Evolutionary conservation across 2,888 invertebrate genomes (phyloP), one percentile per base, ranked within the genome.

Genomic region (Cephus spinipes): DNA sequence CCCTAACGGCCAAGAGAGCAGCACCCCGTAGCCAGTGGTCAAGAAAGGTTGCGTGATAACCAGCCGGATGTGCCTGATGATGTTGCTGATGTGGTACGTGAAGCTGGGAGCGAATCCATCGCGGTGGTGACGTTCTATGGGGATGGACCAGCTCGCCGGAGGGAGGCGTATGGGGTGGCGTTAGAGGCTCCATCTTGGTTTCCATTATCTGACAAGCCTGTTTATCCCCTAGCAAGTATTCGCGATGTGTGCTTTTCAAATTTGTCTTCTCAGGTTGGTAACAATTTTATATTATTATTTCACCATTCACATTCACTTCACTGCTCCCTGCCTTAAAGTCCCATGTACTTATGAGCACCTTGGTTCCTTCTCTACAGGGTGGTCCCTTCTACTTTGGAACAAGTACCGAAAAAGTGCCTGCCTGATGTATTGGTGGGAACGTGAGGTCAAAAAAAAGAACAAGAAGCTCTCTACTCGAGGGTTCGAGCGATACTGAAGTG

Each of bases 161-260:
- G 6, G 91, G 91, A 11, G 91, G 91, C 1, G 91, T 90, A 40
- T 89, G 88, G 9, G 91, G 91, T 23, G 91, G 91, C 69, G 91
- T 91, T 73, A 91, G 79, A 34, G 90, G 90, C 77, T 91, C 91
- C 85, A 90, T 90, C 79, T 89, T 89, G n/a, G 86, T 84, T 68
- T 89, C 87, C 87, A 90, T 90, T 82, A 83, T 85, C 74, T 73
- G 30, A 71, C 12, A 71, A 71, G 30, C 71, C 33, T 55, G 23
- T 55, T 55, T 6, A 23, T 23, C 55, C 71, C 71, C 3, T 31
- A 15, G 23, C 71, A 15, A 31, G 71, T 55, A 23, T 55, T 23
- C 23, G 0, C 23, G 55, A 23, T 9, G 23, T 9, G 55, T 55
- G 6, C 55, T 15, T 23, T 71, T 23, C 9, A 40, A 40, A 40